A percentile compares a stretch with the other conserved stretches of the same genome.
Evolutionary conservation across 2,888 invertebrate species (phyloP).

Genomic region (Alitta virens): DNA sequence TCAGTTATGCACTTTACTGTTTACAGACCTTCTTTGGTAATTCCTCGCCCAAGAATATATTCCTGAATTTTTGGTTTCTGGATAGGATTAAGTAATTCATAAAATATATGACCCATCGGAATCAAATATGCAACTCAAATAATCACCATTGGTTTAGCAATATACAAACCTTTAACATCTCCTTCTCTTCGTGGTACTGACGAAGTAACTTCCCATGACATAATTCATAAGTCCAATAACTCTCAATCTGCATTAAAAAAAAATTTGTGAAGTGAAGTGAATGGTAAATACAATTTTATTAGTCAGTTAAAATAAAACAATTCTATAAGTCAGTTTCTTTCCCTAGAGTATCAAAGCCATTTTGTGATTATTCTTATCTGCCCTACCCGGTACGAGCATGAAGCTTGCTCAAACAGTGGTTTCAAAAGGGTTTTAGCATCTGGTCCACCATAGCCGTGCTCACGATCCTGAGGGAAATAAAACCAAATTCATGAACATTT

Average conservation of each 20-base stretch:
- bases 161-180: constrained; percentile 71
- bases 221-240: constrained; percentile 93
- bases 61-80: constrained; percentile 65
- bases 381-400: constrained; percentile 74
- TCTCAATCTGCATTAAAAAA: constrained; percentile 52
- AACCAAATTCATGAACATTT: too few species aligned
- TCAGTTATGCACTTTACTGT: background rate
- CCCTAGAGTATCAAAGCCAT: background rate
- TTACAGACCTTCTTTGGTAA: background rate
- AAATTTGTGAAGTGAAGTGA: background rate
- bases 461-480: too few species aligned
- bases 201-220: constrained; percentile 88
- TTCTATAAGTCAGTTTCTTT: too few species aligned
- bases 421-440: constrained; percentile 76
- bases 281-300: background rate
- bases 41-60: constrained; percentile 70
- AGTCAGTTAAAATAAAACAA: too few species aligned
- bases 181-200: constrained; percentile 94
- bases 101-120: background rate
- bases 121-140: background rate
- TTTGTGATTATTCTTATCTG: background rate
- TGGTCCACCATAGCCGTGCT: constrained; percentile 62
- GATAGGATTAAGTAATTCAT: constrained; percentile 16
- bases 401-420: constrained; percentile 73
- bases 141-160: background rate